phyloP scores from a whole-genome alignment of 2,113 vertebrate genomes.

The Vombatus ursinus region DNA sequence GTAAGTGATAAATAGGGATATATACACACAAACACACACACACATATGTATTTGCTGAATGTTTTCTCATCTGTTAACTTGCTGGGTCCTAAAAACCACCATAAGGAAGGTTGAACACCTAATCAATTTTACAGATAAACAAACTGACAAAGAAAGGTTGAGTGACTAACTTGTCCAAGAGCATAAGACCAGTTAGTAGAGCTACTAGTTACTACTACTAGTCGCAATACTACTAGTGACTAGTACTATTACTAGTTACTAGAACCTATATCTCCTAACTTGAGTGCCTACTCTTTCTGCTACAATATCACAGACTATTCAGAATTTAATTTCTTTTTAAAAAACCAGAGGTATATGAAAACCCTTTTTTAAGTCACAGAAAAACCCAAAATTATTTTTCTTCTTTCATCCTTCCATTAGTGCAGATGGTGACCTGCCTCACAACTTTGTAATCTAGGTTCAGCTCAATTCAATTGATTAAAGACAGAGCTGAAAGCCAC shows the following conservation, averaged over 20 bases:
- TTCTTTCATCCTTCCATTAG: background rate
- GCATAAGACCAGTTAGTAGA: background rate
- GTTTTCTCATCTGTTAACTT: background rate
- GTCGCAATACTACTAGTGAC: background rate
- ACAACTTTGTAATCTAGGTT: background rate
- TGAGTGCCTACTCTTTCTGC: background rate
- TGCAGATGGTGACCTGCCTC: background rate
- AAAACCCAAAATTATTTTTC: background rate
- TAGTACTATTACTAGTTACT: background rate
- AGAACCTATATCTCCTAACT: background rate
- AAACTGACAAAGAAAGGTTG: constrained; percentile 2
- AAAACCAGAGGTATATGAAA: background rate
- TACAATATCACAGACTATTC: background rate
- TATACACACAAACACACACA: background rate
- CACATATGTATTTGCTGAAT: background rate
- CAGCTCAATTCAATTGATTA: background rate
- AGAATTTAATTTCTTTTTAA: background rate
- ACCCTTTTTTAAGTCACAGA: background rate
- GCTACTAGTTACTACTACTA: background rate
- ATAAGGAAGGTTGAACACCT: background rate
- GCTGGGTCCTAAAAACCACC: background rate
- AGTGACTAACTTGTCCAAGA: background rate
- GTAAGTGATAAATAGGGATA: background rate
- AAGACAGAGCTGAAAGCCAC: background rate
- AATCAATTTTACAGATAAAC: background rate